A percentile compares a stretch with the other conserved stretches of the same genome.
These are phyloP conservation scores for Drosophila tanythrix DNA, from an alignment of 2,888 invertebrate genomes.

Conservation along the genomic window DNA sequence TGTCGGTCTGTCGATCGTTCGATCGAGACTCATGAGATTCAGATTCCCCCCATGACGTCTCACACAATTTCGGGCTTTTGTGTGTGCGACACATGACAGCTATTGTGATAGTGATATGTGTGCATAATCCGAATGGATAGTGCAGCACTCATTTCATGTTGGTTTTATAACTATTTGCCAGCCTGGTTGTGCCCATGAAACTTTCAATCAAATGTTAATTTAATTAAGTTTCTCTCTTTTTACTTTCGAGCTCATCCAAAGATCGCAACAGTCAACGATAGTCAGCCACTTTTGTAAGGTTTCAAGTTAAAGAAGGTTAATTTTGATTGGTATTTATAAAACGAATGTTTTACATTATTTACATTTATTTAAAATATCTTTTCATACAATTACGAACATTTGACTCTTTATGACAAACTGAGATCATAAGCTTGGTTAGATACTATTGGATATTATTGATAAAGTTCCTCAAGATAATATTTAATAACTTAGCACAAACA, in stretches of 20 bases:
- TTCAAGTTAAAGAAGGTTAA: background rate
- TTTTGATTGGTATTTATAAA: background rate
- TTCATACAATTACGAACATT: background rate
- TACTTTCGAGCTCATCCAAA: background rate
- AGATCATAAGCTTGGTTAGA: background rate
- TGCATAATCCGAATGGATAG: conserved; percentile 38
- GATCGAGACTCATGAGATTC: conserved; percentile 29
- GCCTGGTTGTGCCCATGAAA: background rate
- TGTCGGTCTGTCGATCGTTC: conserved; percentile 1
- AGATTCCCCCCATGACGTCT: conserved; percentile 51
- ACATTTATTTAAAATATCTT: background rate
- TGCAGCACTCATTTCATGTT: background rate
- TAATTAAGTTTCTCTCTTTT: background rate
- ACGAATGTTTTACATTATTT: background rate
- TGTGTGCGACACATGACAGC: conserved; percentile 46
- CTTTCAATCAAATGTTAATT: background rate
- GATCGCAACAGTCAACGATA: background rate
- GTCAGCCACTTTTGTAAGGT: background rate
- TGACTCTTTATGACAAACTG: background rate
- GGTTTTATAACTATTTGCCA: background rate
- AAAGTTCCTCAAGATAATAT: background rate
- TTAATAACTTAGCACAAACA: background rate
- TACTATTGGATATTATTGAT: background rate
- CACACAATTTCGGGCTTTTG: conserved; percentile 21
- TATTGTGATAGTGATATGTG: conserved; percentile 58